Evolutionary conservation across 2,888 invertebrate genomes (phyloP), one percentile per base, ranked within the genome.

Genomic region (Mythimna impura): DNA sequence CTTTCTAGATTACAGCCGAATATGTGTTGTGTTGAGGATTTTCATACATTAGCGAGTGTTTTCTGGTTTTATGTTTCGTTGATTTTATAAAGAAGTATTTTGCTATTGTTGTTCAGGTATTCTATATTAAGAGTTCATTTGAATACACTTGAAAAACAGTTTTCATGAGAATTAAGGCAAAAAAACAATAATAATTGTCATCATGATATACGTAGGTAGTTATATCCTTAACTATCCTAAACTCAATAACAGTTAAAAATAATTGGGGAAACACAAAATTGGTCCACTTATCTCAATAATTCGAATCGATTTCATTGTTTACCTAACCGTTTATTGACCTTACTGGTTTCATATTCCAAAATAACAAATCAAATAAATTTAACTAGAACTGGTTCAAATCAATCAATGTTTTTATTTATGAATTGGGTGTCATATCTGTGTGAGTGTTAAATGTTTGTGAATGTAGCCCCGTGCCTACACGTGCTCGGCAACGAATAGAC

Each of bases 1-100:
- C 91, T 92, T 93, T 91, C 89, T 88, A 82, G 86, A 89, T 88
- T 88, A 86, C 86, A 81, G 82, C 87, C 88, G 79, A 90, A 90
- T 83, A 61, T 83, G 71, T 80, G 76, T 73, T 78, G 58, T 63
- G 60, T 65, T 73, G 60, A 14, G 55, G 43, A 65, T 71, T 78
- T 69, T 74, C 40, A 54, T 75, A 64, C 47, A 57, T 60, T 47
- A 55, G 72, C 67, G 60, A 72, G 63, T 67, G 66, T 60, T 70
- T 79, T 78, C 30, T 73, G 57, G 55, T 75, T 63, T 68, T 14
- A 61, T 36, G 7, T 67, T 65, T 58, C 12, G 30, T 40, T 55
- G 40, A 47, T 78, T 47, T 58, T 25, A 43, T 34, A 58, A 57
- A n/a, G 10, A 36, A 43, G 71, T 17, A 1, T 17, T 52, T 40